These are phyloP conservation scores for Larimichthys crocea DNA, from an alignment of 2,113 vertebrate genomes.

Conservation along the genomic window DNA sequence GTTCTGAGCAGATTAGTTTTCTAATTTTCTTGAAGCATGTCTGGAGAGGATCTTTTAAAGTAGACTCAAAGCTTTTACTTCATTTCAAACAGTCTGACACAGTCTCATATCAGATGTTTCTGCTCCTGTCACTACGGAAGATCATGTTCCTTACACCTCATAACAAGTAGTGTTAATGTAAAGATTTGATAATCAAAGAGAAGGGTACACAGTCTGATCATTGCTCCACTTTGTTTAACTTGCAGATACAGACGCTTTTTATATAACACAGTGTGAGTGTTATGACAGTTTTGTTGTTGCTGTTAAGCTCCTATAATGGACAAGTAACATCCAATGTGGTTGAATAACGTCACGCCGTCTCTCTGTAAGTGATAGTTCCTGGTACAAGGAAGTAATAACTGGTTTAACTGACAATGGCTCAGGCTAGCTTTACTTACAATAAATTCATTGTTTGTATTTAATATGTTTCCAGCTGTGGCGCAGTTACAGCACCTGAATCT, in stretches of 20 bases:
- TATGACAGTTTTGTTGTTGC: not conserved
- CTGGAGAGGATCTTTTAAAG: not conserved
- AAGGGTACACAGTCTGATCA: constrained; percentile 3
- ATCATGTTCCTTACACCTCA: constrained; percentile 27
- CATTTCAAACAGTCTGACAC: not conserved
- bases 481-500: not conserved
- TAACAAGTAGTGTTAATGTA: constrained; percentile 26
- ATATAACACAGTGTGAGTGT: not conserved
- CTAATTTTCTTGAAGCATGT: not conserved
- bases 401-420: not conserved
- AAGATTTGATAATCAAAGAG: constrained; percentile 13
- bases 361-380: not conserved
- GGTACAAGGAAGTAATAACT: not conserved
- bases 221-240: not conserved
- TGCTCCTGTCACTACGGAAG: not conserved
- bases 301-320: not conserved
- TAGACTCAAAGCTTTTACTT: not conserved
- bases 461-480: not conserved
- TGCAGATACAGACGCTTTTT: not conserved
- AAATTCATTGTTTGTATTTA: not conserved
- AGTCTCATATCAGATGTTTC: constrained; percentile 1
- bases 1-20: too few species aligned
- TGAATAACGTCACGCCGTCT: too few species aligned
- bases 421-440: not conserved
- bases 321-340: not conserved